Conservation (phyloP, 2,113 vertebrate species). For the Eolophus roseicapilla region DNA sequence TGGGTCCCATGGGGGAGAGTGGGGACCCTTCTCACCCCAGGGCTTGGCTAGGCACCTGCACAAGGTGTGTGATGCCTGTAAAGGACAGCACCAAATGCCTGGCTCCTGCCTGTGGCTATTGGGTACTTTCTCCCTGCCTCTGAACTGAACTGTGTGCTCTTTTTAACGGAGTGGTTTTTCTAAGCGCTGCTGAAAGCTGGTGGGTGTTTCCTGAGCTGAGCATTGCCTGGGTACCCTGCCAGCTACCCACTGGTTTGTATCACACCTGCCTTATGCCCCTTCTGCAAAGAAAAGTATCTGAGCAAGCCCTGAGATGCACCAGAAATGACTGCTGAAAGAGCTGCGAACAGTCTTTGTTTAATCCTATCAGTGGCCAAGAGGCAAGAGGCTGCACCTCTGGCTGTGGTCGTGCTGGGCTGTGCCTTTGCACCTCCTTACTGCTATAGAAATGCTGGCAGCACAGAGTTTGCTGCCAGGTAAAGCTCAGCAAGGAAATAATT, state of each 20-base stretch:
- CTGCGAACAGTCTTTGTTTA: not conserved
- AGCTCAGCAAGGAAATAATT: not conserved
- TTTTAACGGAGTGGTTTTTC: not conserved
- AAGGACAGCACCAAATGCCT: not conserved
- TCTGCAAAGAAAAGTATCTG: not conserved
- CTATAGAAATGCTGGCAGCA: not conserved
- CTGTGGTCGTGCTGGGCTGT: not conserved
- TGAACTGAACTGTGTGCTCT: not conserved
- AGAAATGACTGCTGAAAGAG: not conserved
- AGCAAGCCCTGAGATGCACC: not conserved
- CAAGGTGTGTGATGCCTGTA: not conserved
- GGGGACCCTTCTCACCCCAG: not conserved
- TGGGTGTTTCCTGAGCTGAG: not conserved
- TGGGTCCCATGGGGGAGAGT: not conserved
- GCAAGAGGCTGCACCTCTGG: not conserved
- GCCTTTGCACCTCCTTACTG: not conserved
- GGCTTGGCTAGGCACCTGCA: not conserved
- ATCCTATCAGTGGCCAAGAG: not conserved
- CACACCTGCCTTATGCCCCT: not conserved
- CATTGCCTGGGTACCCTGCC: not conserved
- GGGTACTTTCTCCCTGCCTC: not conserved
- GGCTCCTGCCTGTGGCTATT: not conserved
- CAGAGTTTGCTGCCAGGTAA: not conserved
- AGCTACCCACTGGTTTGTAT: not conserved
- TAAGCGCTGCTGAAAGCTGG: not conserved